Percentiles rank a stretch among this genome's conserved stretches.
Evolutionary conservation across 2,113 vertebrate genomes (phyloP).

Genomic region (Rhinoptilus africanus): DNA sequence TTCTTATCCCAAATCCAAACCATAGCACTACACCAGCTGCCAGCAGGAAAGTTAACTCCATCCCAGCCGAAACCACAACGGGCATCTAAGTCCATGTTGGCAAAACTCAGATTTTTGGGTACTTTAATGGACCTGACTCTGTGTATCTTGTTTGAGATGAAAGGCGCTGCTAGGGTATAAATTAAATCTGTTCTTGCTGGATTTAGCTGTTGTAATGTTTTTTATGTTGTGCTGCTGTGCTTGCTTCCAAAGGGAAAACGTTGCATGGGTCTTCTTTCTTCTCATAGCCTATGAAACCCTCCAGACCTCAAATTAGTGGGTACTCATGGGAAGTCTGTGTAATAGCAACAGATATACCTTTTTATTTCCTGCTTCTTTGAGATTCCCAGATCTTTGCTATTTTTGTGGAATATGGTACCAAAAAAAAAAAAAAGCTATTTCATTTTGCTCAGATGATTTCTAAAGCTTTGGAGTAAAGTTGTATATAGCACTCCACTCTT

Average conservation of each 20-base stretch:
- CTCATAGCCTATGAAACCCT: not conserved
- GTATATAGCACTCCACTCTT: not conserved
- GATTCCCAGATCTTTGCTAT: not conserved
- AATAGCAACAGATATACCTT: not conserved
- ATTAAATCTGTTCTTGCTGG: not conserved
- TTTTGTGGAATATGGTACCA: not conserved
- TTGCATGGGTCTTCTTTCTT: not conserved
- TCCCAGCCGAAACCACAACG: not conserved
- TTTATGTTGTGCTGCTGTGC: not conserved
- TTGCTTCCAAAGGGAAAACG: not conserved
- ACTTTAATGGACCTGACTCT: not conserved
- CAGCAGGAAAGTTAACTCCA: not conserved
- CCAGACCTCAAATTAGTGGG: not conserved
- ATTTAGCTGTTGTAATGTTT: not conserved
- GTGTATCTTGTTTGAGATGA: fast-evolving
- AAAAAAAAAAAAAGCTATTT: not conserved
- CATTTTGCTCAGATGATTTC: not conserved
- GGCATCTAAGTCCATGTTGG: not conserved
- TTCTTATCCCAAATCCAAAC: not conserved
- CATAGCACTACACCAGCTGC: not conserved
- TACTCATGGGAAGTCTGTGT: fast-evolving
- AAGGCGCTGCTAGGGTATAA: not conserved
- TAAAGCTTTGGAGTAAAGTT: not conserved
- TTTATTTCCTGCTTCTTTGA: not conserved
- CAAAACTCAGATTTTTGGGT: not conserved